Percentiles rank a stretch among this genome's conserved stretches.
Conservation (phyloP, 2,888 invertebrate genomes). For the Mechanitis messenoides region DNA sequence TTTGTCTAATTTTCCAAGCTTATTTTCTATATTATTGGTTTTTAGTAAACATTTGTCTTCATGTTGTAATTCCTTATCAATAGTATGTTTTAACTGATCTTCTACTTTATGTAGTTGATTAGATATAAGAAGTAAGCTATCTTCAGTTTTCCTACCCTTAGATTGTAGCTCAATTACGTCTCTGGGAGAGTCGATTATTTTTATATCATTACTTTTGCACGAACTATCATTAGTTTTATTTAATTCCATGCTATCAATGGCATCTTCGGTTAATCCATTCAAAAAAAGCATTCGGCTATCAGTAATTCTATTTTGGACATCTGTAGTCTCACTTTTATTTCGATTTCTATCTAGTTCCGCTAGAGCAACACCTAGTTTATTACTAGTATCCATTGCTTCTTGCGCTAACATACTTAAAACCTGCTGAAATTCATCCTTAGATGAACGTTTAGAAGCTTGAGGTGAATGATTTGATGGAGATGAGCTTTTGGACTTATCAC, state of each 20-base stretch:
- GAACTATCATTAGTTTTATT: slow-evolving; percentile 40
- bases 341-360: slow-evolving; percentile 75
- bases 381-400: slow-evolving; percentile 85
- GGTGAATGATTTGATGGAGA: slow-evolving; percentile 77
- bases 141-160: slow-evolving; percentile 68
- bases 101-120: slow-evolving; percentile 70
- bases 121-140: slow-evolving; percentile 69
- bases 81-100: slow-evolving; percentile 67
- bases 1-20: slow-evolving; percentile 37
- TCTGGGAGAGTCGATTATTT: slow-evolving; percentile 34
- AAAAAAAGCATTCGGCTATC: slow-evolving; percentile 69
- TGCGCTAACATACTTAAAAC: slow-evolving; percentile 83
- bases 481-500: slow-evolving; percentile 73
- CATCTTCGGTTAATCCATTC: slow-evolving; percentile 62
- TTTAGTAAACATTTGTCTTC: slow-evolving; percentile 56
- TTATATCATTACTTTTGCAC: slow-evolving; percentile 27
- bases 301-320: slow-evolving; percentile 70
- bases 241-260: slow-evolving; percentile 47
- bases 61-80: slow-evolving; percentile 64
- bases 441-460: slow-evolving; percentile 65
- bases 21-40: slow-evolving; percentile 41
- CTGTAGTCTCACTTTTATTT: slow-evolving; percentile 56
- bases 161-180: slow-evolving; percentile 34
- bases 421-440: slow-evolving; percentile 80
- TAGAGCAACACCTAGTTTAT: slow-evolving; percentile 81